Evolutionary conservation across 23 tunicate species (phyloP), one percentile per base, ranked within the genome.

Genomic region (Oikopleura dioica): DNA sequence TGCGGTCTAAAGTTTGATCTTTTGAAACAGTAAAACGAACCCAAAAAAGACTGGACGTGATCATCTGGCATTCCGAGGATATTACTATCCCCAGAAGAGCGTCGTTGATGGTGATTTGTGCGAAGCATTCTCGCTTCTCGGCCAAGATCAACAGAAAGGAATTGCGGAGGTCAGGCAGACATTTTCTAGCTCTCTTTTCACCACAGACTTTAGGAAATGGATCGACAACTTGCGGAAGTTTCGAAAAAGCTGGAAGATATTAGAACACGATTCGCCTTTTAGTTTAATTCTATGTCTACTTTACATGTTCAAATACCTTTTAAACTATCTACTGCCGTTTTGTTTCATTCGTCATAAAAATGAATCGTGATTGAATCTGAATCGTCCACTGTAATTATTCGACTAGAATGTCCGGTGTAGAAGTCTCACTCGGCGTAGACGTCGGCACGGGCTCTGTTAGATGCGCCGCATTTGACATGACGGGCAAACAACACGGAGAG

Each of bases 61-160:
- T 38, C 97, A 91, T 69, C 84, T 91, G 30, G 92, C 87, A 0
- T 91, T 79, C 82, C 58, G 97, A 30, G 82, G 87, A 4, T 82
- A 79, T 38, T 91, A 91, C 79, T 91, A 82, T 59, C 97, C 97
- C 36, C 79, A 85, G 78, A 91, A 91, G 87, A 82, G 82, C 50
- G 94, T 91, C 35, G 85, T 91, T 59, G 97, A 91, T 68, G 97
- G 97, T 1, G 97, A 91, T 80, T 79, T 91, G 77, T 91, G 97
- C 69, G 97, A 91, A 68, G 75, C 77, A 1, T 91, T 85, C 83
- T 80, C 81, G 37, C 82, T 89, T 1, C 82, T 91, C 78, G 92
- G 82, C 35, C 0, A n/a, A 44, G 85, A 89, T 31, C 85, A 85
- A 77, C 97, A 91, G 81, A 85, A 85, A 35, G 37, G 51, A 4